Evolutionary conservation across 2,113 vertebrate genomes (phyloP).

Genomic region (Nipponia nippon): DNA sequence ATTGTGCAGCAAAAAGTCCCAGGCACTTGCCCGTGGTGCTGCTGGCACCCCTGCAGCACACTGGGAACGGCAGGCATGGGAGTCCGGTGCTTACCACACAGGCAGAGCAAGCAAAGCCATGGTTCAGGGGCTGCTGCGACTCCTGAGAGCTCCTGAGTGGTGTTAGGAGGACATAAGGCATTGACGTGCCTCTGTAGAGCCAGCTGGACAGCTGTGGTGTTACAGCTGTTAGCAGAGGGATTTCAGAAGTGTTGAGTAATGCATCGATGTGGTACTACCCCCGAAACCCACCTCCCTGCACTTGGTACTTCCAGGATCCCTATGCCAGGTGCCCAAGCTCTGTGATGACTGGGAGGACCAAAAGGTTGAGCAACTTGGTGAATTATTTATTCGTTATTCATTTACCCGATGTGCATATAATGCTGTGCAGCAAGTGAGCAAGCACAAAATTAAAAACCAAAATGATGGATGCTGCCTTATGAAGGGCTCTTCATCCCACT

Average conservation of each 20-base stretch:
- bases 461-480: conserved; percentile 39
- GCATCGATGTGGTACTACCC: no score
- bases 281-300: background rate
- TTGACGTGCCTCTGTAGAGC: background rate
- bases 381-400: conserved; percentile 46
- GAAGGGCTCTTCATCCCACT: conserved; percentile 47
- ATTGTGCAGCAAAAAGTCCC: background rate
- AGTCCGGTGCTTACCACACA: background rate
- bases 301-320: background rate
- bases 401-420: background rate
- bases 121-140: background rate
- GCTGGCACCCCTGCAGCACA: background rate
- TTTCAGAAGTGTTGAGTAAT: background rate
- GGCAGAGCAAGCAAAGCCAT: background rate
- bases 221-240: background rate
- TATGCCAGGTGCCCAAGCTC: background rate
- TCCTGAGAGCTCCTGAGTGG: background rate
- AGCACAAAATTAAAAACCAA: conserved; percentile 29
- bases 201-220: background rate
- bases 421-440: background rate
- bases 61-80: background rate
- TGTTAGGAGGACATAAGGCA: background rate
- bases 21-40: background rate
- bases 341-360: background rate
- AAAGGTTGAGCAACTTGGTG: background rate